phyloP scores from a whole-genome alignment of 2,797 vertebrate genomes.

The Mionectes olivaceus region DNA sequence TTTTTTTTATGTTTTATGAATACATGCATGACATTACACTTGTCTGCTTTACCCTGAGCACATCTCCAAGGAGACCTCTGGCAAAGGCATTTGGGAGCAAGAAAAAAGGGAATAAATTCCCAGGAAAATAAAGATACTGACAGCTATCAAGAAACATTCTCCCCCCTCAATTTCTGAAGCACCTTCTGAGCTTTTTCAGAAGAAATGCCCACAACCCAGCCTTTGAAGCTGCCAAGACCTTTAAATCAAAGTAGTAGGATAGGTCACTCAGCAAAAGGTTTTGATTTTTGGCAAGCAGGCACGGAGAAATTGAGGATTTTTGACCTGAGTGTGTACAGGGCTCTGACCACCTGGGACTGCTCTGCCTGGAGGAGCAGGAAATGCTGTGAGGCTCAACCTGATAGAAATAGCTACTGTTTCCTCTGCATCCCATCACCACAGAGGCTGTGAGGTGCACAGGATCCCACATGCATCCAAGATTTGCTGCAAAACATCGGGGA shows the following conservation, averaged over 20 bases:
- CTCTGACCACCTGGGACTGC: conserved; percentile 11
- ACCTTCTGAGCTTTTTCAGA: not conserved
- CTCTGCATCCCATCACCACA: not conserved
- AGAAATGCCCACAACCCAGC: not conserved
- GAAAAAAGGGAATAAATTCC: not conserved
- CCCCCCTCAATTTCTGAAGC: not conserved
- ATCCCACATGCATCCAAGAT: not conserved
- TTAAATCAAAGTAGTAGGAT: not conserved
- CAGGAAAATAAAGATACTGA: rapidly evolving
- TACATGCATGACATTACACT: not conserved
- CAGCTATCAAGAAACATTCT: not conserved
- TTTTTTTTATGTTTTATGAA: not conserved
- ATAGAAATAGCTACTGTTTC: conserved; percentile 56
- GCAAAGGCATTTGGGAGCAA: not conserved
- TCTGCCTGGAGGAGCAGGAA: conserved; percentile 31
- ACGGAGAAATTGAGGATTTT: not conserved
- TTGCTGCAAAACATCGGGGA: not conserved
- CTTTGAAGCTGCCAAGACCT: not conserved
- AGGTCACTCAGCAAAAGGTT: not conserved
- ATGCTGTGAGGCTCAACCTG: not conserved
- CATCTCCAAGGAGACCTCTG: not conserved
- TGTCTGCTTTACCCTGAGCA: not conserved
- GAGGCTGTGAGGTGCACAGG: not conserved
- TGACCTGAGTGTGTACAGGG: not conserved
- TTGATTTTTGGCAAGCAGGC: not conserved